Evolutionary conservation across 2,888 invertebrate genomes (phyloP), one percentile per base, ranked within the genome.

Genomic region (Osmoderma eremita): DNA sequence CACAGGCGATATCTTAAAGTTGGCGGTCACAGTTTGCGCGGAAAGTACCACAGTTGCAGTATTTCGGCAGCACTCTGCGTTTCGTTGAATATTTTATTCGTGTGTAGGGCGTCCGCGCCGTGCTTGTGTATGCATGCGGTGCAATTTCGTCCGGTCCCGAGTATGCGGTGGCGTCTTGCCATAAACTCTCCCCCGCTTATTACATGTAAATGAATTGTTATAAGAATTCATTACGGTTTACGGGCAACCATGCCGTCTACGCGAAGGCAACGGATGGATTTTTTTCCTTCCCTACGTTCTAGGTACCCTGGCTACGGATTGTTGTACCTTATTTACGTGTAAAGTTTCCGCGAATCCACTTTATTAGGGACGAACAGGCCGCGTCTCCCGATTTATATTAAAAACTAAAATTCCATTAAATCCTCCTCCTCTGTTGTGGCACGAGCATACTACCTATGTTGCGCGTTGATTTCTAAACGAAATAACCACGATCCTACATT

Each of bases 181-280:
- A 15, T 24, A 20, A 22, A 1, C 20, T 22, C 10, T n/a, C 24
- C 30, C 10, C 30, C 50, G n/a, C 50, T 51, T 51, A 51, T 51
- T 51, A 51, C 24, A 51, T 51, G 50, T 24, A 51, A 51, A 51
- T 51, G 50, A 51, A 51, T 51, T 51, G 24, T 51, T 51, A 51
- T 24, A 24, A 51, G 30, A 51, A 51, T 51, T 51, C 50, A 51
- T 51, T 51, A 51, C 22, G 22, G 22, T 51, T 51, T 30, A 24
- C 13, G 24, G 3, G 24, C 20, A 22, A 24, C 36, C 6, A 5
- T 10, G 10, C 10, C 36, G 36, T 36, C 36, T 36, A 36, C 36
- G 5, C 42, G 13, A 15, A 12, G 41, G 41, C n/a, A 41, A 13
- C 41, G 41, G 41, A 5, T 5, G 30, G 30, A 30, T 30, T 30